Conservation (phyloP, 2,113 vertebrate genomes). For the Dolichallabes microphthalmus region DNA sequence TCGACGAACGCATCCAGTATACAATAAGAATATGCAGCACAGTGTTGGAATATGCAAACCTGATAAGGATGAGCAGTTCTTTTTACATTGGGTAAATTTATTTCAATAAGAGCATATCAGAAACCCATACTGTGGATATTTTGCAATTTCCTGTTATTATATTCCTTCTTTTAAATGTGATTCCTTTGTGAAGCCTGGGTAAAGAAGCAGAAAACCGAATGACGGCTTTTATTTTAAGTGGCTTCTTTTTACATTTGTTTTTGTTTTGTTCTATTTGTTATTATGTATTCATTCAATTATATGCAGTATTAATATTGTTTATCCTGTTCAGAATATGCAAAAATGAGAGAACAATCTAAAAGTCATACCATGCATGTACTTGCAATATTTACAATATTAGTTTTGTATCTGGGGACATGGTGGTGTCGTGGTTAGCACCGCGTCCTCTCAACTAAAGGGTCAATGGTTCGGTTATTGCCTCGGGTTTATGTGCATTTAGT, state of each 20-base stretch:
- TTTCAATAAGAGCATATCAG: conserved; percentile 5
- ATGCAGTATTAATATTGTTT: conserved; percentile 56
- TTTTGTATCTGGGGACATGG: conserved; percentile 13
- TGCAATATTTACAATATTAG: conserved; percentile 41
- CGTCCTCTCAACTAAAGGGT: too few species aligned
- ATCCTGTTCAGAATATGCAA: conserved; percentile 23
- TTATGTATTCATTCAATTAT: conserved; percentile 44
- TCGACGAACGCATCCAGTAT: neutral
- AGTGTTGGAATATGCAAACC: conserved; percentile 31
- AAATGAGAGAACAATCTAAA: conserved; percentile 5
- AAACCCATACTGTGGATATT: conserved; percentile 42
- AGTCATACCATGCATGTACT: conserved; percentile 22
- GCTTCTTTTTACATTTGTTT: neutral
- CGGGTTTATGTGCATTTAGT: too few species aligned
- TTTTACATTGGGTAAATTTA: conserved; percentile 45
- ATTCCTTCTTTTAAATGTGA: neutral
- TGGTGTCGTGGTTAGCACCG: too few species aligned
- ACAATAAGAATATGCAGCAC: neutral
- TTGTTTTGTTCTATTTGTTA: conserved; percentile 36
- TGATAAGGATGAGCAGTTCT: conserved; percentile 40
- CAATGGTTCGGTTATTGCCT: too few species aligned
- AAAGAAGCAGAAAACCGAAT: conserved; percentile 22
- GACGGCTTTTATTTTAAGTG: neutral
- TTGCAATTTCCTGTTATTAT: neutral
- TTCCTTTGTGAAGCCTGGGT: conserved; percentile 42